Conservation (phyloP, 2,888 invertebrate genomes). For the Cephus nigrinus region DNA sequence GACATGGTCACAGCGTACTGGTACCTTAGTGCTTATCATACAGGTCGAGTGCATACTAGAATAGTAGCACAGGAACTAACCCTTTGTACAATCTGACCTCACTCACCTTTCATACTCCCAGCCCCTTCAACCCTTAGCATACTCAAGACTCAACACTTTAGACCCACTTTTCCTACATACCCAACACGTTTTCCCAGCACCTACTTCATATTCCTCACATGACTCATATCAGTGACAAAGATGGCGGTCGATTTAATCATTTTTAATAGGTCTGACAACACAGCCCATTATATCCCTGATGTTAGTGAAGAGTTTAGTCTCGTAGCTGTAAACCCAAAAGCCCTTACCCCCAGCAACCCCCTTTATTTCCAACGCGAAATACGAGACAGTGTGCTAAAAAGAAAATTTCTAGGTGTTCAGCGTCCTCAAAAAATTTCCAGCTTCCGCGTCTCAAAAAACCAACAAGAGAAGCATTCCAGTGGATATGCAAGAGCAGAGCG, state of each 20-base stretch:
- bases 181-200: conserved; percentile 10
- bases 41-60: conserved; percentile 43
- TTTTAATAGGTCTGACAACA: background rate
- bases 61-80: conserved; percentile 31
- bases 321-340: background rate
- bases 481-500: background rate
- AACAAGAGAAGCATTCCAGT: background rate
- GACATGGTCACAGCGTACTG: conserved; percentile 31
- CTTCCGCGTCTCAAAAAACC: background rate
- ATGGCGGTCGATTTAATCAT: background rate
- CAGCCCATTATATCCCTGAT: background rate
- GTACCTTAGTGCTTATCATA: conserved; percentile 37
- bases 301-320: background rate
- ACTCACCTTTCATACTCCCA: conserved; percentile 9
- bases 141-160: background rate
- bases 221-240: background rate
- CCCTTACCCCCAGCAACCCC: background rate
- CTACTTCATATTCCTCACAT: conserved; percentile 22
- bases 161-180: background rate
- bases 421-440: background rate
- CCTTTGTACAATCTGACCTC: conserved; percentile 25
- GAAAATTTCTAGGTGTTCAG: background rate
- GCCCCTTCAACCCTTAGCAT: conserved; percentile 2
- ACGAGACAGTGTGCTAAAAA: background rate
- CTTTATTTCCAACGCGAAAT: background rate